Evolutionary conservation across 2,113 vertebrate genomes (phyloP).

Genomic region (Apodemus speciosus): DNA sequence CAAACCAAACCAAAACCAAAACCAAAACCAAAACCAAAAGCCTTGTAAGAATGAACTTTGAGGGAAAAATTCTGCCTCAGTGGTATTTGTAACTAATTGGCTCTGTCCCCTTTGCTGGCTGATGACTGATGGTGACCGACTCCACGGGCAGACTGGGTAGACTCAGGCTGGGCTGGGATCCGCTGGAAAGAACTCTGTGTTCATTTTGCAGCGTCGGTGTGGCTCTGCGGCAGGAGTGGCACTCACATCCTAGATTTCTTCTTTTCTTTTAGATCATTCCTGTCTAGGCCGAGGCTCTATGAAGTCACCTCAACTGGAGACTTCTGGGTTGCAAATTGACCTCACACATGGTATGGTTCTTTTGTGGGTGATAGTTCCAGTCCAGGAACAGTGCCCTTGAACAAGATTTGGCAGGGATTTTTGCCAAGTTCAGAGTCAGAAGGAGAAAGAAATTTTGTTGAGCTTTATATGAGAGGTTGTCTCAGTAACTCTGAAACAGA

Average conservation of each 20-base stretch:
- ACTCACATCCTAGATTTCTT: not conserved
- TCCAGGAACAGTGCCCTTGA: not conserved
- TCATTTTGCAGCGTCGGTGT: not conserved
- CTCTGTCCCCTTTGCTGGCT: constrained; percentile 41
- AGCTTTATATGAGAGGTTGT: constrained; percentile 20
- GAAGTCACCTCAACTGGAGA: not conserved
- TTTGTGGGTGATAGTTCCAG: not conserved
- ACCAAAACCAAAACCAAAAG: too few species aligned
- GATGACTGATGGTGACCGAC: constrained; percentile 3
- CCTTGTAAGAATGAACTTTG: constrained; percentile 19
- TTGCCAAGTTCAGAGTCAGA: not conserved
- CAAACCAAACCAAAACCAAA: too few species aligned
- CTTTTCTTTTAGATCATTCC: not conserved
- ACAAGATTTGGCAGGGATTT: not conserved
- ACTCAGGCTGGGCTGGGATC: not conserved
- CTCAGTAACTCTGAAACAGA: not conserved
- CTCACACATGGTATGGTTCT: not conserved
- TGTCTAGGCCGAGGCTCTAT: not conserved
- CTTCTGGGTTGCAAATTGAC: not conserved
- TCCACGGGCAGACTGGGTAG: not conserved
- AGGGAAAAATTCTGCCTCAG: not conserved
- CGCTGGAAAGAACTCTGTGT: not conserved
- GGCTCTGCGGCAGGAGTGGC: not conserved
- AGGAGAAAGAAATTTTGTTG: constrained; percentile 12
- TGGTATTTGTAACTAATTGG: constrained; percentile 32